Conservation (phyloP, 2,797 vertebrate genomes). For the Pampus argenteus region DNA sequence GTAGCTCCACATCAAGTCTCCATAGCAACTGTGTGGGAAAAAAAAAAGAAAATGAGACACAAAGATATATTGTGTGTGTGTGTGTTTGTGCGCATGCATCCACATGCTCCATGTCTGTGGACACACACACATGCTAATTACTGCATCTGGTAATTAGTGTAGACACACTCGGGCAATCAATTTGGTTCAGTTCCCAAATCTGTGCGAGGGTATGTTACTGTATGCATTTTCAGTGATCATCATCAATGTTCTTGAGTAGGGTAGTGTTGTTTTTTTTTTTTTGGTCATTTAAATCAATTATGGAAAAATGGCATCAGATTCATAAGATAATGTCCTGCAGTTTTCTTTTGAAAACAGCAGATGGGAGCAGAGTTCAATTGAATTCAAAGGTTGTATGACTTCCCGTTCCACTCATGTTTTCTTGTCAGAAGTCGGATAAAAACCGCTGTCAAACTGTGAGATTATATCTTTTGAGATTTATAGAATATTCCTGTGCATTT, state of each 20-base stretch:
- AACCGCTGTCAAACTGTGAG: background rate
- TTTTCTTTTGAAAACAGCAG: conserved; percentile 66
- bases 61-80: conserved; percentile 27
- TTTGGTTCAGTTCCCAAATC: conserved; percentile 47
- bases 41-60: conserved; percentile 15
- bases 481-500: background rate
- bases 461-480: background rate
- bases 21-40: conserved; percentile 55
- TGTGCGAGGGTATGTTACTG: background rate
- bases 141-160: conserved; percentile 73
- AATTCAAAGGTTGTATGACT: background rate
- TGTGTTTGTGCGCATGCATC: conserved; percentile 6
- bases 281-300: conserved; percentile 12
- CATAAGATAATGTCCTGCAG: conserved; percentile 23
- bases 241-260: too few relatives aligned
- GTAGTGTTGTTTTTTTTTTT: conserved; percentile 1
- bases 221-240: conserved; percentile 20
- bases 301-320: background rate
- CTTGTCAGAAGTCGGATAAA: conserved; percentile 1
- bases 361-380: conserved; percentile 73
- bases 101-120: conserved; percentile 32
- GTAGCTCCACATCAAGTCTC: conserved; percentile 51
- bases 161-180: conserved; percentile 68
- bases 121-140: conserved; percentile 69
- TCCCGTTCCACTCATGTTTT: background rate